Conservation (phyloP, 2,113 vertebrate species). For the Pachycephala philippinensis region DNA sequence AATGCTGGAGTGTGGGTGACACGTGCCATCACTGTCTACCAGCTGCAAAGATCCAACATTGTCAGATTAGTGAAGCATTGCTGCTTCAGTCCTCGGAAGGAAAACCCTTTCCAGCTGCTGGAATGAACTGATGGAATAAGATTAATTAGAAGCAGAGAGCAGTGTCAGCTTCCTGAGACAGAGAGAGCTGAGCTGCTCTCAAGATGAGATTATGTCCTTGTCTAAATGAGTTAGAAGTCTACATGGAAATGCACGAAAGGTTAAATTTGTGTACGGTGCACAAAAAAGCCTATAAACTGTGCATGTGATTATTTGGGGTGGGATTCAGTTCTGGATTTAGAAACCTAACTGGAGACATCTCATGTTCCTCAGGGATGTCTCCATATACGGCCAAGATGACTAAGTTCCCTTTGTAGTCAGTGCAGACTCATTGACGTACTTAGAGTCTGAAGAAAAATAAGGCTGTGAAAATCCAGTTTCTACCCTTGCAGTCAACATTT, state of each 20-base stretch:
- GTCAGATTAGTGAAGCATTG: not conserved
- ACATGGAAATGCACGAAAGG: not conserved
- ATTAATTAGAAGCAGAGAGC: constrained; percentile 15
- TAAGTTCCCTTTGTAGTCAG: not conserved
- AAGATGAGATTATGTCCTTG: not conserved
- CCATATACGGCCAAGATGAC: not conserved
- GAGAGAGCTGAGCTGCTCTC: not conserved
- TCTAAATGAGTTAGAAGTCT: not conserved
- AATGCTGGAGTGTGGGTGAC: not conserved
- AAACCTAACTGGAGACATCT: not conserved
- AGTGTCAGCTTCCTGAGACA: not conserved
- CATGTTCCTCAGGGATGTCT: not conserved
- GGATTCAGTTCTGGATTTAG: not conserved
- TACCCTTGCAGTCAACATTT: not conserved
- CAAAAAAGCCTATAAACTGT: not conserved
- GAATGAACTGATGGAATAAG: not conserved
- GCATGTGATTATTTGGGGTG: accelerated
- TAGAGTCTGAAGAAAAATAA: not conserved
- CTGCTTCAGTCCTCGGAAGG: not conserved
- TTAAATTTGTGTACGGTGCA: not conserved
- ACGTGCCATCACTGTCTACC: not conserved
- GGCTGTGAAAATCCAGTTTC: not conserved
- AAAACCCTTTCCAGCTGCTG: constrained; percentile 24
- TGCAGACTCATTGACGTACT: not conserved
- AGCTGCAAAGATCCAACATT: not conserved